Evolutionary conservation across 2,888 invertebrate species (phyloP), one percentile per base, ranked within the genome.

Genomic region (Odontocerum albicorne): DNA sequence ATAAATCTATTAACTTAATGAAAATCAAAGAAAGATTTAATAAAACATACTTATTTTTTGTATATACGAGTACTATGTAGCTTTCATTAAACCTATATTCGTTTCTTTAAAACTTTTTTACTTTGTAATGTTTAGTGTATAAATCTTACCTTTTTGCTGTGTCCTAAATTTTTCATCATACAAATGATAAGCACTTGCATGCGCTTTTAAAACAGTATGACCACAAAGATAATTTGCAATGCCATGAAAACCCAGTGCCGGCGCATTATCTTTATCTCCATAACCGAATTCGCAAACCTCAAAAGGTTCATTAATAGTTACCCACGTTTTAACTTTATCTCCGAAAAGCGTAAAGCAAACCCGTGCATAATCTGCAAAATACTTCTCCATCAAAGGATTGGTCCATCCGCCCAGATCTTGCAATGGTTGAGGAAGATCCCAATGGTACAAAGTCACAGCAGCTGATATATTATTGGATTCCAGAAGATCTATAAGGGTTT

Each of bases 361-460:
- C 63, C 72, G 71, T 0, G 86, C 84, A 54, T 83, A 86, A 60
- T 82, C 79, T 7, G 71, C 73, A 64, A 84, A 87, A 66, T 82
- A 82, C 27, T 82, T 77, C 0, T 77, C 78, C 46, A 84, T 75
- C 8, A 76, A 58, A 0, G 82, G 79, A 65, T 85, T 86, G 16
- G 81, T 74, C 85, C 85, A 86, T 0, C 85, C 86, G 0, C 86
- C 85, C 3, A 84, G 67, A 42, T 82, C 78, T 70, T 83, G 79
- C 7, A 83, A 10, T 74, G 71, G 64, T 84, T 83, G 79, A 0
- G 86, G 85, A 52, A 85, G 71, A 65, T 86, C 85, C 83, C 83
- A 85, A 64, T 87, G 86, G 70, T 84, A 85, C 66, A 86, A 73
- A 0, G 85, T 85, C 2, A 83, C 77, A 43, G 83, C 65, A 0